Evolutionary conservation across 2,888 invertebrate species (phyloP).

Genomic region (Tenthredo amoena): DNA sequence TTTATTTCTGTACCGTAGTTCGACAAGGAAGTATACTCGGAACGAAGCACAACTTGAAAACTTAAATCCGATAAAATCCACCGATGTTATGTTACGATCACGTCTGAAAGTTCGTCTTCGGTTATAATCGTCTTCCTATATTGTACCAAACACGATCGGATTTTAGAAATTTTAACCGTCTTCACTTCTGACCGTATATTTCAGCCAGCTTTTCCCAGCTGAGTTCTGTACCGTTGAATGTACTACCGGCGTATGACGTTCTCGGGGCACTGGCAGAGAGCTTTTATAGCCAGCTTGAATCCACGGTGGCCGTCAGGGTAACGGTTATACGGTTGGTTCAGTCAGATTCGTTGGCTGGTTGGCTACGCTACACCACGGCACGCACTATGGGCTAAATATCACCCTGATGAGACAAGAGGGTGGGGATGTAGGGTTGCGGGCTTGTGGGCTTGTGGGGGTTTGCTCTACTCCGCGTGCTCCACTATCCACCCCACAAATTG

Average conservation of each 20-base stretch:
- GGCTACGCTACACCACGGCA: slow-evolving; percentile 32
- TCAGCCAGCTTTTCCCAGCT: not conserved
- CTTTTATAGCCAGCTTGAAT: slow-evolving; percentile 71
- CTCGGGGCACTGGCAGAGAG: slow-evolving; percentile 68
- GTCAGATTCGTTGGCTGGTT: slow-evolving; percentile 27
- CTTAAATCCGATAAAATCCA: slow-evolving; percentile 15
- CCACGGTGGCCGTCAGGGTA: slow-evolving; percentile 41
- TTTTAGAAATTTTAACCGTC: not conserved
- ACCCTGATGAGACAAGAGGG: slow-evolving; percentile 43
- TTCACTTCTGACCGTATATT: not conserved
- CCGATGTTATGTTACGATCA: not conserved
- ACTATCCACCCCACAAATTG: slow-evolving; percentile 14
- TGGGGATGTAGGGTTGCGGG: slow-evolving; percentile 7
- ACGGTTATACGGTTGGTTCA: slow-evolving; percentile 32
- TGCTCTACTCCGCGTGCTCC: slow-evolving; percentile 30
- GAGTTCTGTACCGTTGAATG: slow-evolving; percentile 71
- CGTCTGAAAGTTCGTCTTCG: not conserved
- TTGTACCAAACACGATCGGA: not conserved
- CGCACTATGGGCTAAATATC: slow-evolving; percentile 47
- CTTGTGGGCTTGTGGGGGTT: not conserved
- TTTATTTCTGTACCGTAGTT: not conserved
- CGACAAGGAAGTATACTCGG: not conserved
- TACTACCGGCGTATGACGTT: slow-evolving; percentile 74
- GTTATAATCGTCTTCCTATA: not conserved
- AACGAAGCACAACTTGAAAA: slow-evolving; percentile 22